These are phyloP conservation scores for Drosophila mayri DNA, from an alignment of 1,140 invertebrate genomes.

Conservation along the genomic window DNA sequence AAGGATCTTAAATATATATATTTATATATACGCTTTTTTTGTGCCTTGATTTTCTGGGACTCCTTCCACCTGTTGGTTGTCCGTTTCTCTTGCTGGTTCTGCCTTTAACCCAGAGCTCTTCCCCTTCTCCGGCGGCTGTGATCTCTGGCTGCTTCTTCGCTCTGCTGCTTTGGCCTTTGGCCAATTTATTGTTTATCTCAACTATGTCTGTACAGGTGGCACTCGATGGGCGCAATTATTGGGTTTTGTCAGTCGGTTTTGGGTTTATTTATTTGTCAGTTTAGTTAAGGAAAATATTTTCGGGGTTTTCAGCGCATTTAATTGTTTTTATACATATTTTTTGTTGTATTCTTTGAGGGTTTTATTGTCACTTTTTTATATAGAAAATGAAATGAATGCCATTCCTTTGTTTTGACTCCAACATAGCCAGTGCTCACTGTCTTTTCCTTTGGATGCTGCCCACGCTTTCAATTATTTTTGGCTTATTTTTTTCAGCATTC, in stretches of 20 bases:
- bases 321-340: no score
- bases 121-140: slow-evolving; percentile 31
- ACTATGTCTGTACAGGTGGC: slow-evolving; percentile 32
- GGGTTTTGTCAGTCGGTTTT: no score
- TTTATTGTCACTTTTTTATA: not conserved
- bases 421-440: slow-evolving; percentile 16
- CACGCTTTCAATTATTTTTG: slow-evolving; percentile 57
- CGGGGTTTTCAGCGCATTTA: no score
- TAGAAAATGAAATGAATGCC: not conserved
- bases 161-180: slow-evolving; percentile 45
- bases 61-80: slow-evolving; percentile 57
- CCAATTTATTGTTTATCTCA: slow-evolving; percentile 72
- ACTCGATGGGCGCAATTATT: not conserved
- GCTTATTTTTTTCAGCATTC: slow-evolving; percentile 36
- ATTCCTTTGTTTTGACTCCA: not conserved
- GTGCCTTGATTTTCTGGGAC: not conserved
- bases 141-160: slow-evolving; percentile 18
- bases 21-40: not conserved
- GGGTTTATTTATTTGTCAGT: no score
- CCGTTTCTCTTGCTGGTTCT: slow-evolving; percentile 44
- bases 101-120: slow-evolving; percentile 8
- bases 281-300: no score
- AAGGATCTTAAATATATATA: not conserved
- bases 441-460: slow-evolving; percentile 41
- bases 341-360: not conserved